Evolutionary conservation across 2,113 vertebrate species (phyloP).

Genomic region (Oreochromis tanganicae): DNA sequence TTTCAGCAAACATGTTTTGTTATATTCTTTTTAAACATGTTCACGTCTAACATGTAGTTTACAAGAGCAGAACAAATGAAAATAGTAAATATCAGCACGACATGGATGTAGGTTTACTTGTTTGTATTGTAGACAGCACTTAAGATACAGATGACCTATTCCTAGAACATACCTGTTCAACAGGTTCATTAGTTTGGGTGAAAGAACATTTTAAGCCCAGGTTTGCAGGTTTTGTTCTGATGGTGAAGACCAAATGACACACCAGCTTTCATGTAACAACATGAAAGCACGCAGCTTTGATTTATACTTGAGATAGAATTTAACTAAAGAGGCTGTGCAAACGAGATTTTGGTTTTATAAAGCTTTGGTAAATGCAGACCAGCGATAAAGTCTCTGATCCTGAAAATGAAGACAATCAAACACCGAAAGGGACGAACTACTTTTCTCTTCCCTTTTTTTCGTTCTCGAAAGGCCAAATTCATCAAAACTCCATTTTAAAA

Average conservation of each 20-base stretch:
- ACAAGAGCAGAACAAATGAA: not conserved
- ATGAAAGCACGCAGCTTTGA: not conserved
- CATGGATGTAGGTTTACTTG: not conserved
- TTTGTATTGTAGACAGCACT: not conserved
- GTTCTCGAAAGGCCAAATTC: not conserved
- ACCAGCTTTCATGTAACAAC: not conserved
- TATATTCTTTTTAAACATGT: not conserved
- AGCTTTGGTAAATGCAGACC: not conserved
- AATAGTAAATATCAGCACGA: not conserved
- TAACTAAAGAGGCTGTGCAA: not conserved
- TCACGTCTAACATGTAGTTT: not conserved
- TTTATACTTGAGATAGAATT: not conserved
- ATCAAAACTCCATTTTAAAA: not conserved
- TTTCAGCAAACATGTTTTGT: not conserved
- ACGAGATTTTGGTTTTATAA: not conserved
- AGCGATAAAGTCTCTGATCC: not conserved
- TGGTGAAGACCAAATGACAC: not conserved
- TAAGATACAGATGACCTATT: not conserved
- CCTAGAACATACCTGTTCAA: not conserved
- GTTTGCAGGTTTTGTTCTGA: conserved; percentile 10
- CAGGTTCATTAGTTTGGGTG: not conserved
- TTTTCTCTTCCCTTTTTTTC: not conserved
- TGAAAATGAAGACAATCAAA: not conserved
- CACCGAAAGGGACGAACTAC: not conserved
- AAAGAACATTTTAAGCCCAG: not conserved